Base-by-base conservation (phyloP, 1,140 invertebrate species). In the Lysiphlebus fabarum region DNA sequence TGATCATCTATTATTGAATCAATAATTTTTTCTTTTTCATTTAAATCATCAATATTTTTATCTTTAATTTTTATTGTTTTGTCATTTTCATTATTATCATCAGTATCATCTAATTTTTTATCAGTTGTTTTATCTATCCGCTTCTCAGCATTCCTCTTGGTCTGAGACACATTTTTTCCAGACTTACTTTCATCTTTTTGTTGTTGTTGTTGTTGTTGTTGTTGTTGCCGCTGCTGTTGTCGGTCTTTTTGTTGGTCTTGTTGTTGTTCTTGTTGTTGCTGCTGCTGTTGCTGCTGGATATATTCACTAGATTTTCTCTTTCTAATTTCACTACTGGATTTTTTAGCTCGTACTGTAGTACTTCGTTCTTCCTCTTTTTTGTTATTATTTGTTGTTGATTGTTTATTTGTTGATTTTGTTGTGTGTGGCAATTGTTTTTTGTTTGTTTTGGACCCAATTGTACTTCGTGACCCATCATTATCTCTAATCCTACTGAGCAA, bases 131-230 rank as follows among this genome's bases (percentile, higher is more conserved):
- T 74, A 40, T 72, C 83, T 68, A 85, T 33, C 78, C 83, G 85
- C 82, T 87, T 85, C 77, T 88, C 82, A 26, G 17, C 17, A 82
- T 81, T 71, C 84, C 89, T 84, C 84, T 85, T 82, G 83, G 87
- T 66, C 86, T 83, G 63, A 88, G 82, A 74, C 63, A 81, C 82
- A 74, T 76, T 70, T 75, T 86, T 81, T 75, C 74, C 67, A 75
- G 81, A 78, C 80, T 85, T 84, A 26, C 17, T 26, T 68, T 82
- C 73, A 63, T 80, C 75, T 62, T 79, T 79, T 53, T 71, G 17
- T 26, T 26, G 17, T 4, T 26, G 17, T 1, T 26, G 17, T 1
- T 26, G 17, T 4, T 26, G 17, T 26, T 26, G 17, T 26, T 26
- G 0, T 0, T 26, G 0, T 26, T 26, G 17, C 17, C 4, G 17